Base-by-base conservation (phyloP, 2,113 vertebrate genomes). In the Enhydra lutris region DNA sequence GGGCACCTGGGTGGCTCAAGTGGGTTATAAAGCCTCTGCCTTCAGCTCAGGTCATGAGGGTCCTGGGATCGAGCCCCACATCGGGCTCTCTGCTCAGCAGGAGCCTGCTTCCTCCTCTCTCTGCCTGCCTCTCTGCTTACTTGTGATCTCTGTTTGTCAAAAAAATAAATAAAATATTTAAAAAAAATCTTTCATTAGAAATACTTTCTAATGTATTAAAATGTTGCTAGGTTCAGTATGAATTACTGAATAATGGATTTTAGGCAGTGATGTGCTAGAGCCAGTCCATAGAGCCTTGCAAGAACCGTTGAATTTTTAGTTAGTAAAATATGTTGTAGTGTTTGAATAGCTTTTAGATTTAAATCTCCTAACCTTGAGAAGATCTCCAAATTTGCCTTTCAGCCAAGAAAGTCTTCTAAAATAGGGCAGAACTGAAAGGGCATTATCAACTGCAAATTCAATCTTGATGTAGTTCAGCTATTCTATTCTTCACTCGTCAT, bases 381-480 rank as follows among this genome's bases (percentile, higher is more conserved):
- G 90, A 87, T 93, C 90, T 61, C 86, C 65, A 95, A 0, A 0
- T 93, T 91, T 81, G 39, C 69, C 91, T 86, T 98, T 97, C 93
- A 91, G 74, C 65, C 78, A 59, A 39, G 63, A 82, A 73, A 10
- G 1, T 42, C 42, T 85, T 96, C 82, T 85, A 89, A 97, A 98
- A 80, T 2, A 96, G 71, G 94, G 76, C 23, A 95, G 10, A 3
- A 36, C 45, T 76, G 11, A 17, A 95, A 96, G 13, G 69, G 36
- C 13, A 87, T 97, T 97, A 97, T 61, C 92, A 95, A 61, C 42
- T 97, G 36, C 93, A 98, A 98, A 97, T 98, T 97, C 65, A 97
- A 39, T 97, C 96, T 97, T 69, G 42, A 94, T 93, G 71, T 94
- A 90, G 81, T 96, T 97, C 67, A 96, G n/a, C 17, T 47, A 20